Conservation (phyloP, 1,140 invertebrate genomes). For the Ephestia elutella region DNA sequence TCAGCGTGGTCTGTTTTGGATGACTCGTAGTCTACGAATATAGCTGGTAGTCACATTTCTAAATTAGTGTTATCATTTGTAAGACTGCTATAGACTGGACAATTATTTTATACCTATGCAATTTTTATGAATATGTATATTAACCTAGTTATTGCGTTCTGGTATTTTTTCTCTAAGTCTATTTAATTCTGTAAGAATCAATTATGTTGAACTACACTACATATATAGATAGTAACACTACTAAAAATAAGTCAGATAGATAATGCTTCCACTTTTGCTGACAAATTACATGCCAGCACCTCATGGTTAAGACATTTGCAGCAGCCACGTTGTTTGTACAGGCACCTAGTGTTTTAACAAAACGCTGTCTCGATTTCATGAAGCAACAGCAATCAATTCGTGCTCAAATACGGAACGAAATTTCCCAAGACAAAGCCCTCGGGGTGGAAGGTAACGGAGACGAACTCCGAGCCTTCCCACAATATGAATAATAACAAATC, state of each 20-base stretch:
- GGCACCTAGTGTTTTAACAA: neutral
- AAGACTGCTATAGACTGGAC: slow-evolving; percentile 15
- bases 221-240: too few relatives aligned
- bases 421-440: neutral
- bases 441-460: slow-evolving; percentile 1
- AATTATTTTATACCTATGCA: neutral
- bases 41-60: neutral
- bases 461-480: neutral
- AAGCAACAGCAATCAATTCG: slow-evolving; percentile 1
- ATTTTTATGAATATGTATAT: too few relatives aligned
- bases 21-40: slow-evolving; percentile 32
- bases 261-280: neutral
- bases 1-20: slow-evolving; percentile 31
- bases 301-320: slow-evolving; percentile 2
- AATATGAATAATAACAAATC: neutral
- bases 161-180: too few relatives aligned
- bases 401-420: slow-evolving; percentile 3
- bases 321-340: neutral
- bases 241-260: too few relatives aligned
- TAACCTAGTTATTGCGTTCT: too few relatives aligned
- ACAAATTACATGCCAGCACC: neutral
- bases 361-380: neutral
- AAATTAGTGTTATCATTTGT: slow-evolving; percentile 42
- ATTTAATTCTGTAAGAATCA: too few relatives aligned
- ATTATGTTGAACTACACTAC: too few relatives aligned